phyloP scores from a whole-genome alignment of 2,797 vertebrate genomes.

The Sebastolobus alascanus region DNA sequence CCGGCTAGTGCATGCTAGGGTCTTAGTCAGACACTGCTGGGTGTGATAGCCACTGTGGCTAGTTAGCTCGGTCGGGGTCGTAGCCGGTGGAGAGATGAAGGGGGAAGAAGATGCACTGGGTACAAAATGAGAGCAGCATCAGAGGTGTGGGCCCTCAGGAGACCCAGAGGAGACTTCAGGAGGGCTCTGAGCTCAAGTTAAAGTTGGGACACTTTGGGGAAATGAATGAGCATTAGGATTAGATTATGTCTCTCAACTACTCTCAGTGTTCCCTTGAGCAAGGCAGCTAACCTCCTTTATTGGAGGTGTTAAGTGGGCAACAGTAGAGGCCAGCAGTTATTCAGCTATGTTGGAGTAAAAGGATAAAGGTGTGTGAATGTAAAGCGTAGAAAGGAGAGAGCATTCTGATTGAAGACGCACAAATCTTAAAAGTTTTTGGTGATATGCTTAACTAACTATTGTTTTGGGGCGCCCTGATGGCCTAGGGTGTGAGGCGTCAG shows the following conservation, averaged over 20 bases:
- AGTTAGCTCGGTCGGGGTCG: constrained; percentile 57
- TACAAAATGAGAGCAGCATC: constrained; percentile 13
- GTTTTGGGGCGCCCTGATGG: not conserved
- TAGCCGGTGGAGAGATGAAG: constrained; percentile 32
- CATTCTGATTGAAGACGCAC: not conserved
- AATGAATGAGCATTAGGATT: not conserved
- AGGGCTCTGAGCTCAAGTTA: constrained; percentile 1
- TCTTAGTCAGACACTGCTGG: constrained; percentile 77
- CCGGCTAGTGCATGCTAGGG: constrained; percentile 59
- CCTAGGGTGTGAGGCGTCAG: not conserved
- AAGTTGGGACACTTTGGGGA: constrained; percentile 4
- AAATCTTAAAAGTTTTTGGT: not conserved
- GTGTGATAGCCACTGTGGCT: constrained; percentile 73
- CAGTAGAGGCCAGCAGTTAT: not conserved
- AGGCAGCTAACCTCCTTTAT: not conserved
- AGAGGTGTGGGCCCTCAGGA: constrained; percentile 5
- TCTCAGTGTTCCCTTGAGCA: not conserved
- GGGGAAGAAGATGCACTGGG: constrained; percentile 4
- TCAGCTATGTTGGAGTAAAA: not conserved
- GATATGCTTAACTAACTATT: not conserved
- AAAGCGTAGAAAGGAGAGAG: not conserved
- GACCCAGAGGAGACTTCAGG: not conserved
- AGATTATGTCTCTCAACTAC: not conserved
- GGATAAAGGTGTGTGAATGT: not conserved
- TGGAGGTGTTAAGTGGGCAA: not conserved